These are phyloP conservation scores for Chelidonichthys spinosus DNA, from an alignment of 2,797 vertebrate genomes.

Conservation along the genomic window DNA sequence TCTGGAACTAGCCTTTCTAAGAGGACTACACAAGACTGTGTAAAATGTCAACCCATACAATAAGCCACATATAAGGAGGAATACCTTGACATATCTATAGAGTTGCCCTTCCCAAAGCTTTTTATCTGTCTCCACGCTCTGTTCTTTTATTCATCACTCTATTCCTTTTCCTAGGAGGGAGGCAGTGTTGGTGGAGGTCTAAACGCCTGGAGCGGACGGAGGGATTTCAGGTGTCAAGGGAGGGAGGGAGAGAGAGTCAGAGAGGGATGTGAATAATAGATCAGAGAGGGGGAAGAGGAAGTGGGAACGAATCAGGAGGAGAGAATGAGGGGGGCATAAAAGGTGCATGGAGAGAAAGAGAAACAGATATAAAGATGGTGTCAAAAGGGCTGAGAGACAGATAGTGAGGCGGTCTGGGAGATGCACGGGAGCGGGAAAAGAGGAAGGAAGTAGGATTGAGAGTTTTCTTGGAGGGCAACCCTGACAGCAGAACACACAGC, in stretches of 20 bases:
- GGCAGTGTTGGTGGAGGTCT: slow-evolving; percentile 53
- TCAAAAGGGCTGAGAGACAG: slow-evolving; percentile 27
- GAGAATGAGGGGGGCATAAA: slow-evolving; percentile 39
- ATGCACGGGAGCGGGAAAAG: slow-evolving; percentile 7
- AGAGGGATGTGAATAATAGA: slow-evolving; percentile 74
- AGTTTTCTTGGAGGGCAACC: slow-evolving; percentile 30
- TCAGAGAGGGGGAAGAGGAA: slow-evolving; percentile 51
- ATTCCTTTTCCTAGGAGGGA: slow-evolving; percentile 59
- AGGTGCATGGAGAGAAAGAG: slow-evolving; percentile 47
- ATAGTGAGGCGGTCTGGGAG: slow-evolving; percentile 19
- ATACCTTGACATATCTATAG: slow-evolving; percentile 52
- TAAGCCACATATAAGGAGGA: slow-evolving; percentile 22
- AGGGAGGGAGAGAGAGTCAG: slow-evolving; percentile 53
- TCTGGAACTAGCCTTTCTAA: slow-evolving; percentile 4
- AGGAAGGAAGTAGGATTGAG: not conserved
- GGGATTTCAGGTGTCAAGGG: slow-evolving; percentile 69
- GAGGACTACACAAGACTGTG: slow-evolving; percentile 13
- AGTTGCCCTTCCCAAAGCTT: slow-evolving; percentile 54
- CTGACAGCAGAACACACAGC: slow-evolving; percentile 40
- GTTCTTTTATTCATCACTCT: slow-evolving; percentile 76
- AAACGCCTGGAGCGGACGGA: slow-evolving; percentile 58
- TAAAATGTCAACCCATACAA: slow-evolving; percentile 62
- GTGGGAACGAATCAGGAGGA: slow-evolving; percentile 27
- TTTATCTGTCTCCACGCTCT: slow-evolving; percentile 63
- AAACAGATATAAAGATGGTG: slow-evolving; percentile 42